Evolutionary conservation across 1,140 invertebrate genomes (phyloP), one percentile per base, ranked within the genome.

Genomic region (Cotesia glomerata): DNA sequence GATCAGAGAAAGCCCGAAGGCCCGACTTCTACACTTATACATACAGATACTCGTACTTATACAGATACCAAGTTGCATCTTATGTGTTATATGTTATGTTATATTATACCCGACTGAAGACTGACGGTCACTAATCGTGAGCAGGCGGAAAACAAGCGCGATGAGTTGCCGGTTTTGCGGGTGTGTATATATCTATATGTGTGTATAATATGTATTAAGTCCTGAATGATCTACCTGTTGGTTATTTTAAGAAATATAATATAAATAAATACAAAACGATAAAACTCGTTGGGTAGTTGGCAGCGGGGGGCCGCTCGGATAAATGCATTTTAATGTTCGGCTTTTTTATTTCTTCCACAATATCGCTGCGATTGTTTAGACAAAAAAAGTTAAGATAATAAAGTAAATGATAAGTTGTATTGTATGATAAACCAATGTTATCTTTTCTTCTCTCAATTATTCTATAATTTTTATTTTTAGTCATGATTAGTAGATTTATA

Each of bases 81-180:
- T 26, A 26, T 26, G 26, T 26, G 26, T 26, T 26, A 26, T 26
- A 26, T 26, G 26, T 26, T 26, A 26, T 26, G 26, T 26, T 26
- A 26, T 26, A 26, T 26, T 26, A 26, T 26, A 26, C 26, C 26
- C 2, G 26, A 26, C 26, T 26, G 26, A 26, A 26, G 78, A 78
- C 71, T 74, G 78, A 78, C 72, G 75, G 76, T 79, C 75, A 77
- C 82, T 81, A 83, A 83, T 83, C 80, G 78, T 76, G 78, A 77
- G 78, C 75, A 77, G 78, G 79, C 80, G 82, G 81, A 80, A 84
- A 82, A 82, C 80, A 81, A 82, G 82, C 80, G 78, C 77, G 78
- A 81, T 83, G 81, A 83, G 81, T 83, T 78, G 82, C 80, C 75
- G 71, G 75, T 79, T 80, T 77, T 74, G 66, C 69, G 69, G 67